These are phyloP conservation scores for Glandiceps talaboti DNA, from an alignment of 53 echinoderm and acorn worm species.

Conservation along the genomic window DNA sequence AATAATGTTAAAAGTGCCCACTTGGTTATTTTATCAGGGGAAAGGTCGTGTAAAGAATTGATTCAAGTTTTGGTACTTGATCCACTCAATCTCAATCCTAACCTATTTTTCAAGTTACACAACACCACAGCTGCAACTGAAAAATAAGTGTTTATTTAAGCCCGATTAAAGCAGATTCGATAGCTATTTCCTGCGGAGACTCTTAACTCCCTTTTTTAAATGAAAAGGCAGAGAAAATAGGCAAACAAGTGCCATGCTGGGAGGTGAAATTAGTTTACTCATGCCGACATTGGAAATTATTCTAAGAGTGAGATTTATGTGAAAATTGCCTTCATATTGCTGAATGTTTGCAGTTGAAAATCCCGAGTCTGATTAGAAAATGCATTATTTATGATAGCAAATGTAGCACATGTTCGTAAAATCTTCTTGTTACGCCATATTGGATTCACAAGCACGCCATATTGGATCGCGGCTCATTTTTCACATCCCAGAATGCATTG, in stretches of 20 bases:
- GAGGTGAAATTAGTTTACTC: not conserved
- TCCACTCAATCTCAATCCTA: no score
- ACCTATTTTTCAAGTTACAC: no score
- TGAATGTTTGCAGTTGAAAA: not conserved
- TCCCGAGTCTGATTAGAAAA: not conserved
- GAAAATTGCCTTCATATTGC: not conserved
- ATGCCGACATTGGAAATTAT: not conserved
- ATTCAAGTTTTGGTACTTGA: no score
- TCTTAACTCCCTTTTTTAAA: not conserved
- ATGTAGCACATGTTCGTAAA: not conserved
- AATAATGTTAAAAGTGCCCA: no score
- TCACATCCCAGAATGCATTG: not conserved
- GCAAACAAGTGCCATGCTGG: not conserved
- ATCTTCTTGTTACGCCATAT: not conserved
- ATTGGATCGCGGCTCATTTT: not conserved
- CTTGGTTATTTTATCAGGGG: no score
- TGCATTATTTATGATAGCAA: not conserved
- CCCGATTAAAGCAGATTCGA: not conserved
- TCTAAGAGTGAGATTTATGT: not conserved
- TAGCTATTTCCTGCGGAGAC: not conserved
- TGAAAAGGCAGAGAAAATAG: not conserved
- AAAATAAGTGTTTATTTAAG: not conserved
- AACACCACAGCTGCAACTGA: not conserved
- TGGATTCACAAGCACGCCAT: not conserved
- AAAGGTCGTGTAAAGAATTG: no score